Conservation (phyloP, 2,888 invertebrate species). For the Thalpophila matura region DNA sequence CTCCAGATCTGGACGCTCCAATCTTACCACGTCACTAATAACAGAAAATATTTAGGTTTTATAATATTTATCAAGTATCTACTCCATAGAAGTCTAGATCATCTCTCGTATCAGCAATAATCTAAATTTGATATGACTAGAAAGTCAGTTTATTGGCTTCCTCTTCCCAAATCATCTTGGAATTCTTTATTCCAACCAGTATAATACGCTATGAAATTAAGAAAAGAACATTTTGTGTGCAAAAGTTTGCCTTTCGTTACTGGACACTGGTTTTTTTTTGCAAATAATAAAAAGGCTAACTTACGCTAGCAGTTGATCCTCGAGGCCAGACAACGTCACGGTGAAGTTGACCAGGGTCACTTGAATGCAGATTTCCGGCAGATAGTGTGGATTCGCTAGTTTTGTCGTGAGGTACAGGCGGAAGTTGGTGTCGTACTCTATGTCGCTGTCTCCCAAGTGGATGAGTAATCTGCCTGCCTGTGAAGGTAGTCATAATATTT, state of each 20-base stretch:
- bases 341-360: slow-evolving; percentile 98
- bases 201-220: too few relatives aligned
- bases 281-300: slow-evolving; percentile 66
- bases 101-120: too few relatives aligned
- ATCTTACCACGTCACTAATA: slow-evolving; percentile 94
- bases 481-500: background rate
- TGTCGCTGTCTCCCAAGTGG: slow-evolving; percentile 95
- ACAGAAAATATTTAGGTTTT: slow-evolving; percentile 1
- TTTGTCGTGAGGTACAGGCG: slow-evolving; percentile 97
- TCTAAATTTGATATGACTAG: too few relatives aligned
- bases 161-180: too few relatives aligned
- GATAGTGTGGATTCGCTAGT: slow-evolving; percentile 97
- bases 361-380: slow-evolving; percentile 98
- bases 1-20: slow-evolving; percentile 97
- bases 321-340: slow-evolving; percentile 96
- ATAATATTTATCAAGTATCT: too few relatives aligned
- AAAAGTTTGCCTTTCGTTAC: too few relatives aligned
- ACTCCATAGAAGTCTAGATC: too few relatives aligned
- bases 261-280: background rate
- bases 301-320: slow-evolving; percentile 97
- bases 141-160: too few relatives aligned
- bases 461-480: slow-evolving; percentile 95
- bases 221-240: too few relatives aligned
- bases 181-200: too few relatives aligned
- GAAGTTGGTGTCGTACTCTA: slow-evolving; percentile 97